Conservation (phyloP, 2,888 invertebrate species). For the Tachina grossa region DNA sequence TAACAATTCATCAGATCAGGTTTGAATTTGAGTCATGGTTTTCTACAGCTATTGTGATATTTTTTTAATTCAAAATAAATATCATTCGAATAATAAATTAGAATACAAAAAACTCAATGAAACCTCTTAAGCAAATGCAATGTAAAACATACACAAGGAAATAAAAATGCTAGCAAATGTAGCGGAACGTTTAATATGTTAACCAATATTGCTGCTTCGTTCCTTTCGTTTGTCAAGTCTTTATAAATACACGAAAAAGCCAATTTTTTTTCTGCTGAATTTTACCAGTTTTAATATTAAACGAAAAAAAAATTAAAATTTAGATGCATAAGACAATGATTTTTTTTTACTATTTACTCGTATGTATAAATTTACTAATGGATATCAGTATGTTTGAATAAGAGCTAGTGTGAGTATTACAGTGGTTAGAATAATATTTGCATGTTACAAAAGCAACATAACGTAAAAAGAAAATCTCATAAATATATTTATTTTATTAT, state of each 20-base stretch:
- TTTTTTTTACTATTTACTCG: not conserved
- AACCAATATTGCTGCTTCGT: not conserved
- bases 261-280: not conserved
- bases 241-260: not conserved
- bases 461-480: conserved; percentile 9
- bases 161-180: no score
- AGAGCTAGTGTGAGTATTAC: not conserved
- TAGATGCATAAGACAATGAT: not conserved
- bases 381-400: no score
- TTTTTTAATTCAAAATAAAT: no score
- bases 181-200: not conserved
- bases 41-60: no score
- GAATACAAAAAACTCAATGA: not conserved
- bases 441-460: conserved; percentile 6
- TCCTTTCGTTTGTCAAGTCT: not conserved
- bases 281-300: no score
- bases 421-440: not conserved
- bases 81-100: not conserved
- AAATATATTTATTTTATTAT: conserved; percentile 46
- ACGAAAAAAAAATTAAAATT: not conserved
- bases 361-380: no score
- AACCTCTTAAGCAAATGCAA: no score
- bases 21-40: no score
- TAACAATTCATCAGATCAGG: no score
- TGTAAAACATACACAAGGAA: no score